These are phyloP conservation scores for Ruditapes philippinarum DNA, from an alignment of 1,140 invertebrate species.

Conservation along the genomic window DNA sequence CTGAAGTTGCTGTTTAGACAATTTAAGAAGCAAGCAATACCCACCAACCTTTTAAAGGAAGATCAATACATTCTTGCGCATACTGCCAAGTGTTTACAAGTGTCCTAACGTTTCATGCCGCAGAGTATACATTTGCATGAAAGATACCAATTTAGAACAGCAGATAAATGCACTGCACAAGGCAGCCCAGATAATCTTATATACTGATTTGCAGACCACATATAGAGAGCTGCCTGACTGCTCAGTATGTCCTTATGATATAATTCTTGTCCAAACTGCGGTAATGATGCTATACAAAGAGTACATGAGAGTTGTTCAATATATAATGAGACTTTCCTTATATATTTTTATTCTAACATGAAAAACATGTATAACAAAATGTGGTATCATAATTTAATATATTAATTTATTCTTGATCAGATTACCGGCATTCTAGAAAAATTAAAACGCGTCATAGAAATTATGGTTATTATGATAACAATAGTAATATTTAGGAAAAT, in stretches of 20 bases:
- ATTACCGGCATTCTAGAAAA: too few relatives aligned
- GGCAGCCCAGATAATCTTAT: neutral
- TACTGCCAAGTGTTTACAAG: constrained; percentile 49
- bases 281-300: neutral
- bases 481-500: too few relatives aligned
- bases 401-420: too few relatives aligned
- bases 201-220: neutral
- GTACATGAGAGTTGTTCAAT: too few relatives aligned
- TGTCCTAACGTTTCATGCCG: neutral
- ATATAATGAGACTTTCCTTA: too few relatives aligned
- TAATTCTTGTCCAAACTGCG: constrained; percentile 30
- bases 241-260: constrained; percentile 49
- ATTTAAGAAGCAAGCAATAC: constrained; percentile 41
- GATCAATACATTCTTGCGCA: constrained; percentile 39
- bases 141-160: constrained; percentile 62
- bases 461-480: too few relatives aligned
- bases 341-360: too few relatives aligned
- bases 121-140: constrained; percentile 54
- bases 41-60: constrained; percentile 24
- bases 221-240: constrained; percentile 22
- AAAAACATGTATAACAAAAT: too few relatives aligned
- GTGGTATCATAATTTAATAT: too few relatives aligned
- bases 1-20: constrained; percentile 29
- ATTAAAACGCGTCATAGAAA: too few relatives aligned
- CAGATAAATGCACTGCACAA: constrained; percentile 47